Base-by-base conservation (phyloP, 2,797 vertebrate genomes). In the Glossophaga mutica region DNA sequence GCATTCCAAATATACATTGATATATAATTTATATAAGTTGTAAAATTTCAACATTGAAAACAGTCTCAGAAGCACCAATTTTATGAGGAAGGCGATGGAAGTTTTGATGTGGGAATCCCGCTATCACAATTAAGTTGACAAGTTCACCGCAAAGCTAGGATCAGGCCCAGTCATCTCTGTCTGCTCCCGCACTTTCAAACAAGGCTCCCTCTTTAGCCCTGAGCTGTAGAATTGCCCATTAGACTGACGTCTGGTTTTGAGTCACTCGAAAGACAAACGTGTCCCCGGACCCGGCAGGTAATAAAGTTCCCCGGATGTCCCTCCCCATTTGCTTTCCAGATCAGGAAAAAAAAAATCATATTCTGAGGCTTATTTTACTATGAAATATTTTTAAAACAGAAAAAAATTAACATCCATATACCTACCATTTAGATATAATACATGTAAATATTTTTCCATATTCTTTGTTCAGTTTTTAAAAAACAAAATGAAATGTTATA, bases 301-400 rank as follows among this genome's bases (percentile, higher is more conserved):
- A 55, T 39, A 52, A 73, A 79, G 76, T 52, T 29, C 15, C 50
- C 59, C 3, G 14, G 26, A 59, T 50, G 34, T 67, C 84, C 70
- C 50, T 87, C 70, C 50, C 42, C 90, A 68, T 57, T 84, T 76
- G 37, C 21, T 92, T 90, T 73, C n/a, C 86, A 68, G 52, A 87
- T 83, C 2, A 94, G 67, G 48, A 79, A 29, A 84, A 88, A 87
- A 71, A 81, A 89, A 84, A 85, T 19, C 4, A 73, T 32, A 88
- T 92, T 94, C 22, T 52, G 46, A 87, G 39, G 37, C 24, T 88
- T 37, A 73, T 86, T 96, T 86, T 96, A 92, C 32, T 67, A 71
- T 29, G 65, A 90, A 78, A 74, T 62, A 77, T 78, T 90, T 92
- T 91, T 85, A 84, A 77, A 62, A 86, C 12, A 95, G 52, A 90